These are phyloP conservation scores for Griposia aprilina DNA, from an alignment of 2,888 invertebrate species.

Conservation along the genomic window DNA sequence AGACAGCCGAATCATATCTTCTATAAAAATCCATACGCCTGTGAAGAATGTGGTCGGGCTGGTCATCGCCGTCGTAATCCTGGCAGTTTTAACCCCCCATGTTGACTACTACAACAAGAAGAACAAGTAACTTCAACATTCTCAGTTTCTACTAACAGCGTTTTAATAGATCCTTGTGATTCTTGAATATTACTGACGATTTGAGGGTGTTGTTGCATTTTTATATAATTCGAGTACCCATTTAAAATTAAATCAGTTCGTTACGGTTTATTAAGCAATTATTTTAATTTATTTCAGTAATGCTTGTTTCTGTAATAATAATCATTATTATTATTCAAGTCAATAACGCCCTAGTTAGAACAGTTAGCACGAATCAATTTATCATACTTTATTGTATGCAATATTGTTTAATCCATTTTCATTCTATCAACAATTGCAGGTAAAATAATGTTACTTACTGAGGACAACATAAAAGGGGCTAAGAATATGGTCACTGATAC, in stretches of 20 bases:
- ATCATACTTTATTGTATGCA: background rate
- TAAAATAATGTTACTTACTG: background rate
- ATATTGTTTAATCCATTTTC: background rate
- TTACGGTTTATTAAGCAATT: background rate
- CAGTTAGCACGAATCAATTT: background rate
- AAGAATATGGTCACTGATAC: background rate
- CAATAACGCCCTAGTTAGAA: background rate
- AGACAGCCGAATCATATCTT: background rate
- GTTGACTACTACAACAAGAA: background rate
- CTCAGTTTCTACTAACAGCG: background rate
- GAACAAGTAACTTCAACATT: background rate
- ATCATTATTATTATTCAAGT: background rate
- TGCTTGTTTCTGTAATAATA: background rate
- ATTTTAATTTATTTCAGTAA: background rate
- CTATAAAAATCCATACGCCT: fast-evolving
- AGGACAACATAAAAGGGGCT: background rate
- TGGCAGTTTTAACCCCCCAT: background rate
- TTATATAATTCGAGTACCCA: background rate
- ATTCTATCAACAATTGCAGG: background rate
- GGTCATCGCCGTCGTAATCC: background rate
- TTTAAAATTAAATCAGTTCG: background rate
- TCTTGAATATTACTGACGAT: background rate
- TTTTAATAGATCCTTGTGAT: background rate
- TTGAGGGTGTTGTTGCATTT: background rate
- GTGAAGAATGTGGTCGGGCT: background rate